Base-by-base conservation (phyloP, 2,113 vertebrate species). In the Sinosuthora webbiana region DNA sequence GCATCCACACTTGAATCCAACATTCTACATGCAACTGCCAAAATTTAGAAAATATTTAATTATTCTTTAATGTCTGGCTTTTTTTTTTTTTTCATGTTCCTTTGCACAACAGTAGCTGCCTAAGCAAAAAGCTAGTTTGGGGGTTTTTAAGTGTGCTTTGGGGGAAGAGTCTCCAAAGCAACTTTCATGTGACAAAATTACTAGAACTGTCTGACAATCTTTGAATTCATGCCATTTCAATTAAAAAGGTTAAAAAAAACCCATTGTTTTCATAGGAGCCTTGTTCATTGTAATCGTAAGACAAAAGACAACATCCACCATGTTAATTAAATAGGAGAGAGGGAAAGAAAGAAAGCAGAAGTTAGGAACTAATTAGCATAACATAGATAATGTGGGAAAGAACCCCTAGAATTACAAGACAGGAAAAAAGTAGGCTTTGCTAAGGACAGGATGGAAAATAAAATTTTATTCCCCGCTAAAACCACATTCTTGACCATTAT, bases 201-300 rank as follows among this genome's bases (percentile, higher is more conserved):
- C 68, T 90, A 64, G 37, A 89, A 94, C 35, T 87, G 64, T 39
- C 47, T 94, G 81, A 84, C 0, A 3, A 37, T 59, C 23, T 89
- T 91, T 93, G 77, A 95, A 87, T 94, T 89, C 44, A n/a, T 81
- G 69, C 87, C 73, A 82, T 93, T 87, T 94, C 65, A 90, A 94
- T 89, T 93, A 37, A 92, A 95, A 92, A n/a, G 19, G 7, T 63
- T 95, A 5, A 30, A 68, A 89, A 89, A 92, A 89, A 15, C 39
- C 41, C 41, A 60, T 44, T 22, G n/a, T 91, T 92, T 94, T 87
- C 73, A 93, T 49, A 49, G 23, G n/a, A 94, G 41, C 20, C 41
- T 75, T 83, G 27, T 57, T 83, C 84, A 57, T 73, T 94, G 50
- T 57, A 93, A 64, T 25, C 27, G 65, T 49, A 30, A 87, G 49